Evolutionary conservation across 2,888 invertebrate genomes (phyloP), one percentile per base, ranked within the genome.

Genomic region (Zele albiditarsus): DNA sequence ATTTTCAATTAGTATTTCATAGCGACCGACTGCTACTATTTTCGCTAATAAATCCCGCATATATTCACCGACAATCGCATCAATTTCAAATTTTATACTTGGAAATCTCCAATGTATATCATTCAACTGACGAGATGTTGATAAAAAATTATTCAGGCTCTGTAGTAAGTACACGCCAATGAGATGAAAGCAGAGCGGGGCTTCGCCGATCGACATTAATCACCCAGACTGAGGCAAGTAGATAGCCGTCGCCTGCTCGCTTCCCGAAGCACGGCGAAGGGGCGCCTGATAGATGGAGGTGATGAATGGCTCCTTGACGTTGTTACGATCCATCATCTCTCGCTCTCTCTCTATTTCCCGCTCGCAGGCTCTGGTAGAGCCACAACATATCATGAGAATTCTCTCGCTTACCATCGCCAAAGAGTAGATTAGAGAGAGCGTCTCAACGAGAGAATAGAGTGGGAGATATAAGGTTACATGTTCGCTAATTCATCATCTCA

Each of bases 231-330:
- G 84, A 86, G 85, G 86, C 85, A 84, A 86, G 87, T 86, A 86
- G 87, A 88, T 87, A 88, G 86, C 86, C 87, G 87, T 87, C 88
- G 87, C 87, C 86, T 86, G 85, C 82, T 87, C 85, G 85, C 87
- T 87, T 87, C 87, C 87, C 84, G 84, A 86, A 85, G 87, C 85
- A 87, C 87, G 85, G 84, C 85, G 86, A 84, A 85, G 87, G 86
- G 78, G 83, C 84, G 86, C 80, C 84, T 86, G 88, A 88, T 88
- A 87, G 89, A 88, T 87, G 87, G 86, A 87, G 87, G 88, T 89
- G 89, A 89, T 89, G 89, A 88, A 89, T 89, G 88, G 88, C 86
- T 87, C 85, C 88, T 86, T 85, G 88, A 87, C 87, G 86, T 84
- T 80, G 80, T 82, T 74, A 81, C 86, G 85, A 89, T 89, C 87